A percentile compares a stretch with the other conserved stretches of the same genome.
These are phyloP conservation scores for Tautogolabrus adspersus DNA, from an alignment of 2,113 vertebrate species.

Conservation along the genomic window DNA sequence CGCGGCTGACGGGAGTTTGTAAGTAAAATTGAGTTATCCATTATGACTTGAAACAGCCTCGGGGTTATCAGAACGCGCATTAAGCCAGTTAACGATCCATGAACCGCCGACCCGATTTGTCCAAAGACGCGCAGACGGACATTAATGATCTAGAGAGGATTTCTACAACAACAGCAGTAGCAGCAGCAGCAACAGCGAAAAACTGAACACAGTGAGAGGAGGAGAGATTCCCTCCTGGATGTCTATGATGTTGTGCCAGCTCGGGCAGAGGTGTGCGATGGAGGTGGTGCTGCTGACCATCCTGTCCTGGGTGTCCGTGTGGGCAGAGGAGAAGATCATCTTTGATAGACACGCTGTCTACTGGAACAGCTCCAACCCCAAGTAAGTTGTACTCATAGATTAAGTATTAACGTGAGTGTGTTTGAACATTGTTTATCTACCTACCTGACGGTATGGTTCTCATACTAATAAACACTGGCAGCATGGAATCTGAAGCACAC, in stretches of 20 bases:
- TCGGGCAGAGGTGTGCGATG: conserved; percentile 78
- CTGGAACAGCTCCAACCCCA: conserved; percentile 87
- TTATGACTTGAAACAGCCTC: conserved; percentile 66
- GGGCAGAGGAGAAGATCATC: conserved; percentile 85
- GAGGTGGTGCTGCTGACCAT: conserved; percentile 81
- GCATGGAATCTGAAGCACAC: background rate
- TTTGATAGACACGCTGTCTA: conserved; percentile 85
- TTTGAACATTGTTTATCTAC: background rate
- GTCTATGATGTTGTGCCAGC: conserved; percentile 71
- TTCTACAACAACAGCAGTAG: conserved; percentile 53
- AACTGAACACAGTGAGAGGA: conserved; percentile 31
- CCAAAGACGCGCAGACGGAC: conserved; percentile 61
- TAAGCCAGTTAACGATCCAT: conserved; percentile 46
- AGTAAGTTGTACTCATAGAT: conserved; percentile 71
- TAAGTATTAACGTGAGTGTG: conserved; percentile 8
- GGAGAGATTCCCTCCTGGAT: conserved; percentile 47
- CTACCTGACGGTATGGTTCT: background rate
- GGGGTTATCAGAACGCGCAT: conserved; percentile 35
- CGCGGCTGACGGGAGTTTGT: conserved; percentile 35
- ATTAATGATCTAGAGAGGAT: conserved; percentile 64
- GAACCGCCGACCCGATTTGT: conserved; percentile 36
- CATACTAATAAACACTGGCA: background rate
- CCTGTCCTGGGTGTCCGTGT: conserved; percentile 81
- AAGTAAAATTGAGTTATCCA: conserved; percentile 37
- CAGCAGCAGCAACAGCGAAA: conserved; percentile 39